Conservation (phyloP, 2,888 invertebrate genomes). For the Cephus spinipes region DNA sequence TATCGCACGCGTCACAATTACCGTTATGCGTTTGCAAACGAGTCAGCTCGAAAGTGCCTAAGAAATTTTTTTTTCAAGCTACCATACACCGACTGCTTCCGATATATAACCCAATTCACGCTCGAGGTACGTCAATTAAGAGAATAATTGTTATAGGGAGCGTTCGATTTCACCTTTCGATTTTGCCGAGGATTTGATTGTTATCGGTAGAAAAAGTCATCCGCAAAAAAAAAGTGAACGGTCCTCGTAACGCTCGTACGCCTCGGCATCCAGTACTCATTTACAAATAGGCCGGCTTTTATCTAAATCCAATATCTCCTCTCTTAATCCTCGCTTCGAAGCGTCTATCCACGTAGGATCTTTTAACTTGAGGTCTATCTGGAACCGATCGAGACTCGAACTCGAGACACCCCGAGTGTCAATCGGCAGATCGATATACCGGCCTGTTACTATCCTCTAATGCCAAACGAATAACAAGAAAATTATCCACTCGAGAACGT, state of each 20-base stretch:
- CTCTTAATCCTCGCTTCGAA: slow-evolving; percentile 42
- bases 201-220: neutral
- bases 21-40: too few relatives aligned
- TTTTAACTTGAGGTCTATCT: slow-evolving; percentile 31
- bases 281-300: slow-evolving; percentile 29
- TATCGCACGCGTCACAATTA: too few relatives aligned
- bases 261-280: neutral
- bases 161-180: too few relatives aligned
- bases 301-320: slow-evolving; percentile 63
- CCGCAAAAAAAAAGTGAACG: neutral
- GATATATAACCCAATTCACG: too few relatives aligned
- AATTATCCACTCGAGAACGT: slow-evolving; percentile 63
- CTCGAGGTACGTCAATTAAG: too few relatives aligned
- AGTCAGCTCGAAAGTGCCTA: too few relatives aligned
- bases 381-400: slow-evolving; percentile 35
- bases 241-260: neutral
- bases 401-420: slow-evolving; percentile 35
- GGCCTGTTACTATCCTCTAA: slow-evolving; percentile 39
- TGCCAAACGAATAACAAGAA: slow-evolving; percentile 62
- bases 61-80: too few relatives aligned
- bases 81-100: too few relatives aligned
- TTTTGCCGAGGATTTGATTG: too few relatives aligned
- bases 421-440: slow-evolving; percentile 32
- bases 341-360: slow-evolving; percentile 26
- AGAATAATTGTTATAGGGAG: too few relatives aligned